A percentile compares a stretch with the other conserved stretches of the same genome.
Conservation (phyloP, 64 coral and sea anemone species). For the Dendrophyllia cribrosa region DNA sequence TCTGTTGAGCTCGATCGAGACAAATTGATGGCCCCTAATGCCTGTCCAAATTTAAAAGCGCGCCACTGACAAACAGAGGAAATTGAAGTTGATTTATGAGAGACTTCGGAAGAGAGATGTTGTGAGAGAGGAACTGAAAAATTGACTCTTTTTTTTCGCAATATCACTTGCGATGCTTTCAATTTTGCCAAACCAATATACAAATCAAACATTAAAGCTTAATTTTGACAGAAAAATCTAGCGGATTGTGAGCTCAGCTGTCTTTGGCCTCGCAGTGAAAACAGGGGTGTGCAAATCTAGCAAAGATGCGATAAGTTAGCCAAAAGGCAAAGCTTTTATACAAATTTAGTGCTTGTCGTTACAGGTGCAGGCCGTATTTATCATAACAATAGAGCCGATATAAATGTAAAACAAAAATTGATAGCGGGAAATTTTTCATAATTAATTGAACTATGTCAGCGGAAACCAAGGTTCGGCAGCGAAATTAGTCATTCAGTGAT, state of each 20-base stretch:
- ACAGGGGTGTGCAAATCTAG: constrained; percentile 57
- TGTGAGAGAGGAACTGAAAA: constrained; percentile 58
- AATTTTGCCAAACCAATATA: constrained; percentile 73
- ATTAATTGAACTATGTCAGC: constrained; percentile 96
- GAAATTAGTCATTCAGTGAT: constrained; percentile 83
- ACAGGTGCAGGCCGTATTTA: constrained; percentile 94
- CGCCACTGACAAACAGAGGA: constrained; percentile 44
- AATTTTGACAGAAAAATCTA: constrained; percentile 72
- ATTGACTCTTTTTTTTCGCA: constrained; percentile 20
- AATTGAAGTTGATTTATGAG: constrained; percentile 45
- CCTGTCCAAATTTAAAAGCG: constrained; percentile 76
- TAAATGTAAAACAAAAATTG: constrained; percentile 98
- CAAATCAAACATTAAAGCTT: constrained; percentile 83
- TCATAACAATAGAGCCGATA: constrained; percentile 96
- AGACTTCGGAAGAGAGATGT: constrained; percentile 49
- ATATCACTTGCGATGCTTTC: constrained; percentile 33
- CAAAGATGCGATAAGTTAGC: constrained; percentile 84
- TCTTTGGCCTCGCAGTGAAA: constrained; percentile 37
- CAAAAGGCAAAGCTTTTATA: constrained; percentile 98
- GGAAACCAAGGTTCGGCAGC: constrained; percentile 76
- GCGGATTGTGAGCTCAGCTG: constrained; percentile 87
- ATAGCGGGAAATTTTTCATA: constrained; percentile 99
- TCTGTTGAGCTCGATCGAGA: constrained; percentile 64
- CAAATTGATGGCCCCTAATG: constrained; percentile 91
- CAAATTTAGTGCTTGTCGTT: constrained; percentile 81